phyloP scores from a whole-genome alignment of 2,888 invertebrate species.

The Eueremaeus valkanovi region DNA sequence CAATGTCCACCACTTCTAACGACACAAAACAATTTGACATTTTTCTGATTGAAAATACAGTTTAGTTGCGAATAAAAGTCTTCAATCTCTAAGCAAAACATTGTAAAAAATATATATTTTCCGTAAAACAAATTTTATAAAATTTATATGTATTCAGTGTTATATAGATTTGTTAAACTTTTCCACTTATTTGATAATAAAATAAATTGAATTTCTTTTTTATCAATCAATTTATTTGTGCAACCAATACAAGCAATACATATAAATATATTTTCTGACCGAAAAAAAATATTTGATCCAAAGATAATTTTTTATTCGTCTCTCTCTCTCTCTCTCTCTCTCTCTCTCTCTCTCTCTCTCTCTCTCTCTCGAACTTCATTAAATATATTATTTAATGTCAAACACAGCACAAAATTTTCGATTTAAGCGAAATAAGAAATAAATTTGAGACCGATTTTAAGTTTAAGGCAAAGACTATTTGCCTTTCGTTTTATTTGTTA shows the following conservation, averaged over 20 bases:
- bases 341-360: background rate
- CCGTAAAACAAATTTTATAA: no score
- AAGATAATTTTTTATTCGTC: background rate
- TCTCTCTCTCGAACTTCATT: background rate
- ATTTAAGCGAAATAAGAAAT: background rate
- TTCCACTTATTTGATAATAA: conserved; percentile 1
- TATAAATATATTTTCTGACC: background rate
- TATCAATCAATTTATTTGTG: background rate
- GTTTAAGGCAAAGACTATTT: background rate
- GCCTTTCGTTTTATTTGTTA: background rate
- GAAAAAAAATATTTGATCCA: background rate
- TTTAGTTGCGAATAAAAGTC: background rate
- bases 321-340: no score
- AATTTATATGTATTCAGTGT: background rate
- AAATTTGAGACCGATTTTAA: background rate
- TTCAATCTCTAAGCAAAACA: background rate
- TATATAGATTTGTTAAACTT: background rate
- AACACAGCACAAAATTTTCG: background rate
- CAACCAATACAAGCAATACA: background rate
- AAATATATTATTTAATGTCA: background rate
- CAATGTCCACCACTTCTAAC: no score
- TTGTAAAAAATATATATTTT: no score
- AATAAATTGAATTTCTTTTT: background rate
- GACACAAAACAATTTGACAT: background rate
- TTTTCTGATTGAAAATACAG: conserved; percentile 1